A percentile compares a stretch with the other conserved stretches of the same genome.
Evolutionary conservation across 2,888 invertebrate species (phyloP).

Genomic region (Apamea crenata): DNA sequence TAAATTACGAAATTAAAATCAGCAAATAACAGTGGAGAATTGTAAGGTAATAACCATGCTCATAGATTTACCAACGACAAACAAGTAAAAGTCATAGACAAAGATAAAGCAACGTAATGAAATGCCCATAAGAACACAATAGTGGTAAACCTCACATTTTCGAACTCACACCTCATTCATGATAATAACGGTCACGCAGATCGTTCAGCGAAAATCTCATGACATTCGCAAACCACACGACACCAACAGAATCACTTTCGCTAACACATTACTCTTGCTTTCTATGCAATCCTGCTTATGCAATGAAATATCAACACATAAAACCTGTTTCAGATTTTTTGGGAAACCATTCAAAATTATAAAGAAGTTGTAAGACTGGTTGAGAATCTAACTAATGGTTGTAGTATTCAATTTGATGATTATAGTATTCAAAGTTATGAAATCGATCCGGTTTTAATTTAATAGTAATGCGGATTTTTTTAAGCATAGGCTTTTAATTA

Average conservation of each 20-base stretch:
- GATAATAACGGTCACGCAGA: slow-evolving; percentile 51
- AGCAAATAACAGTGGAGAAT: not conserved
- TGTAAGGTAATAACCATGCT: not conserved
- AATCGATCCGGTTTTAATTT: not conserved
- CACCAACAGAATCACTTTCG: slow-evolving; percentile 61
- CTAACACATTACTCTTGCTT: slow-evolving; percentile 60
- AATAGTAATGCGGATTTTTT: slow-evolving; percentile 3
- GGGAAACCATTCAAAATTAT: slow-evolving; percentile 35
- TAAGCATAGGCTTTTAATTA: not conserved
- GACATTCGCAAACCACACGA: slow-evolving; percentile 61
- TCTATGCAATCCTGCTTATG: slow-evolving; percentile 62
- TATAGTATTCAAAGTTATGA: slow-evolving; percentile 4
- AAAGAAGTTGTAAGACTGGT: slow-evolving; percentile 29
- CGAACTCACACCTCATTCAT: slow-evolving; percentile 37
- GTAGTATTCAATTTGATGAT: not conserved
- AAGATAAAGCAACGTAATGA: slow-evolving; percentile 2
- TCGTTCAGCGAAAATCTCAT: slow-evolving; percentile 54
- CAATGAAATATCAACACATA: slow-evolving; percentile 48
- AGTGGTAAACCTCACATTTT: slow-evolving; percentile 15
- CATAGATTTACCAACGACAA: not conserved
- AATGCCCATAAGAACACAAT: slow-evolving; percentile 12
- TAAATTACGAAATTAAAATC: not conserved
- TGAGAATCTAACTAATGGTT: slow-evolving; percentile 19
- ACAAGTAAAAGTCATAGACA: not conserved
- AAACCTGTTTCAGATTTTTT: slow-evolving; percentile 45